A percentile compares a stretch with the other conserved stretches of the same genome.
phyloP scores from a whole-genome alignment of 2,888 invertebrate genomes.

The Ashinkailepas kermadecensis region DNA sequence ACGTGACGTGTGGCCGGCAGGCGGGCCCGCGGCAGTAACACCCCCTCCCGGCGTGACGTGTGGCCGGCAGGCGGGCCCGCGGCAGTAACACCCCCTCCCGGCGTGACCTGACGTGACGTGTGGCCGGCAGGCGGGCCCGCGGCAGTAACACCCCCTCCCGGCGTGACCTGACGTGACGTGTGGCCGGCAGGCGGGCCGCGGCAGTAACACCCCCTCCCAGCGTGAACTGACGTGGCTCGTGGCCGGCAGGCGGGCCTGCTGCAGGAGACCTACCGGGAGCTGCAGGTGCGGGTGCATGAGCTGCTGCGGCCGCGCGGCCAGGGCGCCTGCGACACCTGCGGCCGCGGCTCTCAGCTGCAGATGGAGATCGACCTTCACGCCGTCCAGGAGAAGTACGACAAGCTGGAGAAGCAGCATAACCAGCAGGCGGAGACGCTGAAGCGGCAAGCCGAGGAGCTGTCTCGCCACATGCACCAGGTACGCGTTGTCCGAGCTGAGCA shows the following conservation, averaged over 20 bases:
- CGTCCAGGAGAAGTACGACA: constrained; percentile 52
- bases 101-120: not conserved
- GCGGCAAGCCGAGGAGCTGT: constrained; percentile 11
- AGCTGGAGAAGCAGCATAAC: constrained; percentile 49
- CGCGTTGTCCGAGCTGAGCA: too few relatives aligned
- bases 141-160: not conserved
- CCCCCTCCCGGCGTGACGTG: not conserved
- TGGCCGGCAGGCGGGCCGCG: constrained; percentile 28
- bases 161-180: too few relatives aligned
- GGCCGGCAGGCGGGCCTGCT: constrained; percentile 30
- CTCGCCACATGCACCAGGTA: constrained; percentile 20
- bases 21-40: too few relatives aligned
- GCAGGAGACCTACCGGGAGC: constrained; percentile 38
- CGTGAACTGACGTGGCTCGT: too few relatives aligned
- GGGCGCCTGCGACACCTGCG: constrained; percentile 54
- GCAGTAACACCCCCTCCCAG: not conserved
- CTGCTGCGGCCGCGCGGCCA: constrained; percentile 37
- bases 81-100: too few relatives aligned
- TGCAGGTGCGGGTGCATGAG: constrained; percentile 44
- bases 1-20: not conserved
- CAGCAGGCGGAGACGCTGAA: constrained; percentile 16
- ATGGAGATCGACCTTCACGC: constrained; percentile 43
- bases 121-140: not conserved
- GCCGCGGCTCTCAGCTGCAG: constrained; percentile 45
- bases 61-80: too few relatives aligned